Base-by-base conservation (phyloP, 2,888 invertebrate genomes). In the Cerceris rybyensis region DNA sequence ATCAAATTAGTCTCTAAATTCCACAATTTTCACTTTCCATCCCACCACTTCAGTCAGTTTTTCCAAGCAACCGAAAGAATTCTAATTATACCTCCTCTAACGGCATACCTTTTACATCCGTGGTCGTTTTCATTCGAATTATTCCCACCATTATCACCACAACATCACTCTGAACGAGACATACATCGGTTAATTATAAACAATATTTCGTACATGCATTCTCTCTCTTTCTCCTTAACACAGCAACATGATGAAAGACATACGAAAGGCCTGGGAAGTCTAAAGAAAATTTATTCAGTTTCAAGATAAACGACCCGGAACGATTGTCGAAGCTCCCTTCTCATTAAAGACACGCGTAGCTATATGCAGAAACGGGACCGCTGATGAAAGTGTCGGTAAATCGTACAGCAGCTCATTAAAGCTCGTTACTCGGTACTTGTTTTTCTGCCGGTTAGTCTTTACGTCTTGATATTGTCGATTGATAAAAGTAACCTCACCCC, bases 351-450 rank as follows among this genome's bases (percentile, higher is more conserved):
- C 46, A 46, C 46, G 46, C 28, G 28, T 28, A 52, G 14, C 8
- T 52, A 39, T 7, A 13, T 14, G n/a, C 64, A 39, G 46, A 46
- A 50, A 59, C 16, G 50, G 59, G 50, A 55, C 46, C 42, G 54
- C 4, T 54, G 16, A 52, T 43, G 60, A 61, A 67, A 72, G 54
- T 72, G 60, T 72, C 54, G 60, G 54, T 43, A 49, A 55, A 72
- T 65, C 58, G 58, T n/a, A 13, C 61, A 43, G 43, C 17, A n/a
- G 67, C 72, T 77, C 72, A 73, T 77, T 70, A 77, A 65, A 57
- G 52, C 68, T 77, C 69, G 65, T 77, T 69, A 73, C 73, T 59
- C 39, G 42, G 46, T 65, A 49, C 67, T 73, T 69, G 67, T 73
- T 77, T 72, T 73, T 65, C 65, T n/a, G 11, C 17, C 7, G 7